Evolutionary conservation across 2,113 vertebrate species (phyloP), one percentile per base, ranked within the genome.

Genomic region (Xenus cinereus): DNA sequence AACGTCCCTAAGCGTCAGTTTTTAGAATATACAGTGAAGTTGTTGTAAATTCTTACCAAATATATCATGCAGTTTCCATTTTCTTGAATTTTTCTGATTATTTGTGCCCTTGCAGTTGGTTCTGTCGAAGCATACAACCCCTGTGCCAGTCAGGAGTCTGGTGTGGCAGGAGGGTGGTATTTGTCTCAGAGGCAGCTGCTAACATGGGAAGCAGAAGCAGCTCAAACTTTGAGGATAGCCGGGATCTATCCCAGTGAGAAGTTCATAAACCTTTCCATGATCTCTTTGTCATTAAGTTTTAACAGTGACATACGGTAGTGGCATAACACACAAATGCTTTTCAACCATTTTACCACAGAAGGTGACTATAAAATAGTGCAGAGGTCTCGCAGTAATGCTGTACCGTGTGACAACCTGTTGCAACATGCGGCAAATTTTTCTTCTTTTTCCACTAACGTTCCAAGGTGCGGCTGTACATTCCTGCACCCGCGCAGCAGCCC

Each of bases 61-160:
- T 28, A 4, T 3, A 22, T 13, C 9, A 6, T 12, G 4, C 27
- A 20, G 1, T 19, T 57, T 73, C 54, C 9, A 5, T 37, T 86
- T 69, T 66, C 9, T 53, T 59, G n/a, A 6, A 2, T 1, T 73
- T 82, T 64, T 24, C 60, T 68, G 67, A 41, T 27, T 14, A 45
- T 6, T 2, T 14, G 30, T 59, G 22, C 10, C 23, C 39, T 80
- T 43, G 50, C 14, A 57, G 20, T 35, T 33, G 9, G 37, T 23
- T 81, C 22, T 48, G 26, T 32, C 0, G 2, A 46, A 41, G 33
- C 2, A 0, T 11, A 4, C 0, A 3, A 28, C 3, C 7, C 21
- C n/a, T 28, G 26, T 2, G 2, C 48, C 23, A 64, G 28, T 20
- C 39, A 10, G 30, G 45, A 45, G 6, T 14, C 32, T 24, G 12